These are phyloP conservation scores for Parelbella ahira DNA, from an alignment of 2,888 invertebrate species.

Conservation along the genomic window DNA sequence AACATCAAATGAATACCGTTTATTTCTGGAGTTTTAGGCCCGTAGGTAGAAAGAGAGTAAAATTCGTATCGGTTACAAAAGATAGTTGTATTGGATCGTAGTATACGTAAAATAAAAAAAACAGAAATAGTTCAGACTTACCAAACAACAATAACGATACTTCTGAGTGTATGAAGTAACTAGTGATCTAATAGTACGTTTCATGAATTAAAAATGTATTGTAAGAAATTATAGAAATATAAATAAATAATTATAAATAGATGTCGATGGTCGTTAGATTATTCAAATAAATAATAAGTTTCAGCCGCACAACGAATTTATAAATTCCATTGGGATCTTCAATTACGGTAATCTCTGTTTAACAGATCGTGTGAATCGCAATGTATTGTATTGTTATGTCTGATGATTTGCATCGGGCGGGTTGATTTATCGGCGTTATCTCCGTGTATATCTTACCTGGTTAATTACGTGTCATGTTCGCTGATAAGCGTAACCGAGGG, in stretches of 20 bases:
- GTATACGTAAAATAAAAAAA: no score
- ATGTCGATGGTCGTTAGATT: no score
- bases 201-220: no score
- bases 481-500: slow-evolving; percentile 20
- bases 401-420: slow-evolving; percentile 26
- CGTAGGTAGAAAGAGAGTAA: slow-evolving; percentile 32
- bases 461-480: slow-evolving; percentile 23
- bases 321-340: not conserved
- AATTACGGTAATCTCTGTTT: not conserved
- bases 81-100: no score
- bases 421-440: slow-evolving; percentile 25
- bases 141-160: no score
- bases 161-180: no score
- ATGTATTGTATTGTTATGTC: slow-evolving; percentile 23
- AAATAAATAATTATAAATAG: no score
- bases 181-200: no score
- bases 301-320: slow-evolving; percentile 11
- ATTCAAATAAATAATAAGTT: no score
- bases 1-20: slow-evolving; percentile 60
- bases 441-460: slow-evolving; percentile 22
- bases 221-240: no score
- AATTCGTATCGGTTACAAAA: no score
- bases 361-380: slow-evolving; percentile 1
- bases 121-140: no score
- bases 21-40: slow-evolving; percentile 48